Evolutionary conservation across 1,140 invertebrate species (phyloP), one percentile per base, ranked within the genome.

Genomic region (Agrilus planipennis): DNA sequence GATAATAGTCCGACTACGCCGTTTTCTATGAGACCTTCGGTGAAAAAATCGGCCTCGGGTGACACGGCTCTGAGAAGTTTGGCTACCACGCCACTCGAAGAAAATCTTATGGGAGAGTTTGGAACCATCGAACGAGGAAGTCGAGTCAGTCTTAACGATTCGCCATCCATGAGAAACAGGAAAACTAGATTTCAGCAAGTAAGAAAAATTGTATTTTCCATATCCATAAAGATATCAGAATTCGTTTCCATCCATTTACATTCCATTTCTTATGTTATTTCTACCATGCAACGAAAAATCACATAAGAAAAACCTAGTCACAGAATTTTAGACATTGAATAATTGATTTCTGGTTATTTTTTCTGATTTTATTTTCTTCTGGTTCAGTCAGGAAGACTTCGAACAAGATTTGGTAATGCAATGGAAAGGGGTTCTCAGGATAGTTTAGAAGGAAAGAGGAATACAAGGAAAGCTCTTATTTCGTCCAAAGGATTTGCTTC

Each of bases 151-250:
- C 59, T 79, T 16, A 77, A 79, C 52, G 78, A 82, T 51, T 70
- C 75, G 27, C 69, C 76, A 21, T 60, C 81, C 58, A 83, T 83
- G 44, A 88, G 86, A 67, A 82, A 87, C 58, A 77, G 83, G 48
- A 87, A 85, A 69, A 85, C 84, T 46, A 74, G 86, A 47, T 85
- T 89, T 64, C 82, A 86, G 68, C 32, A 17, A 18, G 32, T 34
- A 18, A 34, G 4, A 9, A 17, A 17, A 9, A 34, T 7, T n/a
- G n/a, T n/a, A n/a, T n/a, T n/a, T n/a, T n/a, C n/a, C n/a, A n/a
- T n/a, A n/a, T n/a, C n/a, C n/a, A n/a, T n/a, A n/a, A n/a, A n/a
- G n/a, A n/a, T n/a, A n/a, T n/a, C n/a, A n/a, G n/a, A n/a, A n/a
- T n/a, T n/a, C n/a, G n/a, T n/a, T n/a, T n/a, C n/a, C n/a, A n/a